phyloP scores from a whole-genome alignment of 1,140 invertebrate genomes.

The Eubasilissa regina region DNA sequence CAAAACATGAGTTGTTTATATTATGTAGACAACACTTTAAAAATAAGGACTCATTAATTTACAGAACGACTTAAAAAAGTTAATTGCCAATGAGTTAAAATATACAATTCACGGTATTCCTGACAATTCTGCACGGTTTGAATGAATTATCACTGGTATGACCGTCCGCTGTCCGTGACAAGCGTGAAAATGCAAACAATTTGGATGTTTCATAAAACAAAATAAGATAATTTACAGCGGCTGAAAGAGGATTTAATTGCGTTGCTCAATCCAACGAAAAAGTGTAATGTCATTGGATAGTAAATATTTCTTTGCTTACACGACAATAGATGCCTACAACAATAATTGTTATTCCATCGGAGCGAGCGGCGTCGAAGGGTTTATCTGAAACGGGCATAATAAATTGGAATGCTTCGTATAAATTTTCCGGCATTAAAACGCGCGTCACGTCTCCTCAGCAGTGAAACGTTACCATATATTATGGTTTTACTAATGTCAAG shows the following conservation, averaged over 20 bases:
- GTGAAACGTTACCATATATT: slow-evolving; percentile 13
- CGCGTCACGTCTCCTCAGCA: slow-evolving; percentile 6
- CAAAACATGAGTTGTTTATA: no score
- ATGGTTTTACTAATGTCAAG: not conserved
- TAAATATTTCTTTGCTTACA: not conserved
- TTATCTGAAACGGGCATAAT: slow-evolving; percentile 8
- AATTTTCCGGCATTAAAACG: slow-evolving; percentile 8
- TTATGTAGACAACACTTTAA: no score
- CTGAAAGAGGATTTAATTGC: not conserved
- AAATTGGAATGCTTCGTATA: slow-evolving; percentile 20
- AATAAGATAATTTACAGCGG: not conserved
- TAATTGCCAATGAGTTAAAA: no score
- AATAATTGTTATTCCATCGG: slow-evolving; percentile 13
- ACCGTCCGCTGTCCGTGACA: not conserved
- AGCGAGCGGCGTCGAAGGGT: slow-evolving; percentile 16
- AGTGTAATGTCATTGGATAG: not conserved
- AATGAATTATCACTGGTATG: no score
- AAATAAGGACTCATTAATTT: no score
- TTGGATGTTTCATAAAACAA: not conserved
- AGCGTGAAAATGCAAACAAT: not conserved
- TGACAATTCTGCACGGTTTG: not conserved
- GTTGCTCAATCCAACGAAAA: slow-evolving; percentile 2
- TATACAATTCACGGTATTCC: not conserved
- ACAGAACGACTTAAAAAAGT: no score
- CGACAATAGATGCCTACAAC: not conserved